Evolutionary conservation across 2,888 invertebrate species (phyloP).

Genomic region (Agrochola lota): DNA sequence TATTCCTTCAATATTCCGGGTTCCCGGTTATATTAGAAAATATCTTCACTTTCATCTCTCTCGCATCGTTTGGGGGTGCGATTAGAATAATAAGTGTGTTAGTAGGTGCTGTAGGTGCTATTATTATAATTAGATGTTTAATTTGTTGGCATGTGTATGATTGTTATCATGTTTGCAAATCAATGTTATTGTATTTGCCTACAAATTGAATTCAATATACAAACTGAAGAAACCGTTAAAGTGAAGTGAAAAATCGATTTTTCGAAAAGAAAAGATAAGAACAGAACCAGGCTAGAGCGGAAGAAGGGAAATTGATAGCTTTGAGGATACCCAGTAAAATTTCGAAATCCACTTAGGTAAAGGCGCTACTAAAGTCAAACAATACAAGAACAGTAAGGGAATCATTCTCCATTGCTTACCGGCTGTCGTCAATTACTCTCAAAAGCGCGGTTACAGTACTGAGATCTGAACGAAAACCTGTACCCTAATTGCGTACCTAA

Average conservation of each 20-base stretch:
- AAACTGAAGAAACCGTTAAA: background rate
- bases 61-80: constrained; percentile 44
- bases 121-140: background rate
- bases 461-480: background rate
- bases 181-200: too few relatives aligned
- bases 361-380: background rate
- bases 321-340: background rate
- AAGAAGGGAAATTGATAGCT: background rate
- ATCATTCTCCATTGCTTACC: background rate
- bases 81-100: constrained; percentile 46
- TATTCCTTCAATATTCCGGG: constrained; percentile 59
- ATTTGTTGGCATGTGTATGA: background rate
- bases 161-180: too few relatives aligned
- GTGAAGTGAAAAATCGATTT: background rate
- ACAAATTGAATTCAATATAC: too few relatives aligned
- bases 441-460: background rate
- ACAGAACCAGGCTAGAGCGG: background rate
- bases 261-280: background rate
- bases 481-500: too few relatives aligned
- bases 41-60: constrained; percentile 60
- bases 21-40: constrained; percentile 67
- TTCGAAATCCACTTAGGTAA: background rate
- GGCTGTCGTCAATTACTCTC: background rate
- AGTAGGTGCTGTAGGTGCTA: background rate
- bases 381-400: background rate